These are phyloP conservation scores for Spisula subtruncata DNA, from an alignment of 2,888 invertebrate species.

Conservation along the genomic window DNA sequence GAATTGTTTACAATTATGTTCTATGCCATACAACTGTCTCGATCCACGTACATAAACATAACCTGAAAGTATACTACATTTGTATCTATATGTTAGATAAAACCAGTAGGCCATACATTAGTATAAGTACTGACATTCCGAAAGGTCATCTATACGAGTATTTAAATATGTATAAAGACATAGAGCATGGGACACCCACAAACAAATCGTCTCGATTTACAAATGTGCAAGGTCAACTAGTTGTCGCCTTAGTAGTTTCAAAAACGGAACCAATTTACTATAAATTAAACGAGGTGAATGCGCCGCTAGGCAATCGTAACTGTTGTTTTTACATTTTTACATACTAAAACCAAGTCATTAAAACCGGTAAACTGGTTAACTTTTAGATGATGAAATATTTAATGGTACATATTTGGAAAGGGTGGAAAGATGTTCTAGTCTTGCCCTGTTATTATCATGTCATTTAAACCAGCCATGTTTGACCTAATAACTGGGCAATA, in stretches of 20 bases:
- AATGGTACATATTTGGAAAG: not conserved
- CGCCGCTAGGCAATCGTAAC: not conserved
- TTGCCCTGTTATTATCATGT: not conserved
- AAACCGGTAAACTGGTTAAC: not conserved
- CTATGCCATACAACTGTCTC: too few species aligned
- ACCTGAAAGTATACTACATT: too few species aligned
- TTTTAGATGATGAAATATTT: constrained; percentile 10
- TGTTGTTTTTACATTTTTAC: constrained; percentile 20
- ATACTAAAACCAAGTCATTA: not conserved
- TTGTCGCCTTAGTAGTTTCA: not conserved
- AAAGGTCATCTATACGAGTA: not conserved
- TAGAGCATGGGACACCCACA: not conserved
- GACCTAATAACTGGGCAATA: not conserved
- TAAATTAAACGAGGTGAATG: constrained; percentile 14
- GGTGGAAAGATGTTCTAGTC: not conserved
- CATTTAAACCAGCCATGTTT: not conserved
- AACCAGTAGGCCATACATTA: too few species aligned
- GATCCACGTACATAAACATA: too few species aligned
- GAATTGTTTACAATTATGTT: too few species aligned
- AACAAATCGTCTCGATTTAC: not conserved
- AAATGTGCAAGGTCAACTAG: not conserved
- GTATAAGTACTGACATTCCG: not conserved
- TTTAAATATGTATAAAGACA: not conserved
- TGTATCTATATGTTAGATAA: too few species aligned
- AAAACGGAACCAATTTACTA: not conserved